phyloP scores from a whole-genome alignment of 2,888 invertebrate species.

The Zygaena filipendulae region DNA sequence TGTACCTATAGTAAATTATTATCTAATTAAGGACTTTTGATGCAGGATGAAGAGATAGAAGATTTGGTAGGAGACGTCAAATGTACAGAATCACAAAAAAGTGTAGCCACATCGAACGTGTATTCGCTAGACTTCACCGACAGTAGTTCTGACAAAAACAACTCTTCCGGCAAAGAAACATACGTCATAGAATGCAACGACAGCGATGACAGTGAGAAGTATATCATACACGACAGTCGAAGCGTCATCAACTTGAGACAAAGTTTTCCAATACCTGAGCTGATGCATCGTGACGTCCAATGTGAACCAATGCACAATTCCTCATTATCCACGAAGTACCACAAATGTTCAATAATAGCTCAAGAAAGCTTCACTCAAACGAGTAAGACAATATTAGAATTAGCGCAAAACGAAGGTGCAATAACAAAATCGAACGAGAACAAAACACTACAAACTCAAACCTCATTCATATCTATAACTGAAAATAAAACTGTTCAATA shows the following conservation, averaged over 20 bases:
- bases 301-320: slow-evolving; percentile 19
- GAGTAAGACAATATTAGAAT: slow-evolving; percentile 66
- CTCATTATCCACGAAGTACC: slow-evolving; percentile 17
- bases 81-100: slow-evolving; percentile 52
- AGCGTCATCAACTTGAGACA: slow-evolving; percentile 25
- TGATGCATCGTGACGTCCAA: slow-evolving; percentile 17
- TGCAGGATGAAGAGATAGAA: slow-evolving; percentile 49
- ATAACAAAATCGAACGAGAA: slow-evolving; percentile 17
- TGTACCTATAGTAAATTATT: no score
- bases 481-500: slow-evolving; percentile 40
- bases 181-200: slow-evolving; percentile 45
- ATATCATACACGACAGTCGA: slow-evolving; percentile 21
- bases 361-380: slow-evolving; percentile 65
- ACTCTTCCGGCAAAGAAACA: slow-evolving; percentile 50
- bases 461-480: slow-evolving; percentile 42
- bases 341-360: slow-evolving; percentile 25
- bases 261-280: slow-evolving; percentile 7
- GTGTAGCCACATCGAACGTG: slow-evolving; percentile 42
- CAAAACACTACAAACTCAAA: slow-evolving; percentile 46
- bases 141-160: slow-evolving; percentile 42
- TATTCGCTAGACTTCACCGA: slow-evolving; percentile 52
- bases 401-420: slow-evolving; percentile 40
- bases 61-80: slow-evolving; percentile 41
- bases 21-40: no score
- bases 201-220: slow-evolving; percentile 41